These are phyloP conservation scores for Nemotelus pantherinus DNA, from an alignment of 2,888 invertebrate genomes.

Conservation along the genomic window DNA sequence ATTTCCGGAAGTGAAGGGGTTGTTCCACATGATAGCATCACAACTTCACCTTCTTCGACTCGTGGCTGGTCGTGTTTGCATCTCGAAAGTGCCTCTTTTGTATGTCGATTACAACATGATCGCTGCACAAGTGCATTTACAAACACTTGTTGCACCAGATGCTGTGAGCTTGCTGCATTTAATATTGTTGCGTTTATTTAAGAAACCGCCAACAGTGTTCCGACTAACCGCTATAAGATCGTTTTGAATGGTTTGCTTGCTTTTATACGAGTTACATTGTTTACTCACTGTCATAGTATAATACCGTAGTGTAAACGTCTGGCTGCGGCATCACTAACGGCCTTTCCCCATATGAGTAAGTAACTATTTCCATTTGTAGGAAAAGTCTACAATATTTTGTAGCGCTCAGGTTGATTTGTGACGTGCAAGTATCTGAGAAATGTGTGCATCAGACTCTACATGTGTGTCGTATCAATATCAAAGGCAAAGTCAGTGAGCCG, in stretches of 20 bases:
- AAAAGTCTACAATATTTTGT: no score
- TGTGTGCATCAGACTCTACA: not conserved
- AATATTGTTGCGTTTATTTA: no score
- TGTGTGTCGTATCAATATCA: conserved; percentile 17
- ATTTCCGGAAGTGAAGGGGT: conserved; percentile 21
- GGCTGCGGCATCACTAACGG: not conserved
- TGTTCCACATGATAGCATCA: conserved; percentile 13
- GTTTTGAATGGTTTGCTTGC: no score
- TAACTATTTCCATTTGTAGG: no score
- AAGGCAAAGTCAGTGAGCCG: conserved; percentile 29
- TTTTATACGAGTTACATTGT: no score
- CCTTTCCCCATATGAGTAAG: not conserved
- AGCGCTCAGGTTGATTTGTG: not conserved
- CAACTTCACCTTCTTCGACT: not conserved
- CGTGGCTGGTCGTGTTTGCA: not conserved
- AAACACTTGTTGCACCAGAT: conserved; percentile 16
- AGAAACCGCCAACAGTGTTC: no score
- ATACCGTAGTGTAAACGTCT: no score
- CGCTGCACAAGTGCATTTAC: not conserved
- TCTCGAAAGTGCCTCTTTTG: not conserved
- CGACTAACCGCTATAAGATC: no score
- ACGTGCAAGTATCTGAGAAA: not conserved
- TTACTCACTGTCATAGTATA: no score
- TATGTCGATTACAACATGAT: not conserved
- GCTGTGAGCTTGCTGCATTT: not conserved